Conservation (phyloP, 2,888 invertebrate species). For the Ephialtes manifestator region DNA sequence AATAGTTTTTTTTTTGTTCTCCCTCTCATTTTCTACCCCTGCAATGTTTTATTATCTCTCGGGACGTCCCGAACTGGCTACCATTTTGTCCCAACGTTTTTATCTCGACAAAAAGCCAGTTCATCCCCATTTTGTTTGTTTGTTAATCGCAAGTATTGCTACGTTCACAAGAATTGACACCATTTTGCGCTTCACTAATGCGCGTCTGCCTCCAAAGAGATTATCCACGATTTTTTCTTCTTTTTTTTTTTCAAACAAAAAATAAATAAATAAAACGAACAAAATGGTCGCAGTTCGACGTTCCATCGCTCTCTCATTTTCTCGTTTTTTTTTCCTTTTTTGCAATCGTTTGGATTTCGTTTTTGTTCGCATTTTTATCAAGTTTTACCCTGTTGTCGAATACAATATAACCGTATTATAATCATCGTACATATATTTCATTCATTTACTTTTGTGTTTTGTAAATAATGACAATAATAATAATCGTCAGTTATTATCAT, state of each 20-base stretch:
- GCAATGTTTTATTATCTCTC: constrained; percentile 75
- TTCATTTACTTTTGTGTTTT: constrained; percentile 69
- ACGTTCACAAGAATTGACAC: constrained; percentile 81
- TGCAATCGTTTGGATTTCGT: constrained; percentile 54
- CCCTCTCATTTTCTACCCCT: constrained; percentile 28
- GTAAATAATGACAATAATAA: constrained; percentile 70
- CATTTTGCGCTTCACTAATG: constrained; percentile 65
- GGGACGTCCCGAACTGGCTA: constrained; percentile 79
- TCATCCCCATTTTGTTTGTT: constrained; percentile 28
- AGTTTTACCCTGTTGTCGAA: constrained; percentile 85
- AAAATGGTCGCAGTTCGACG: constrained; percentile 82
- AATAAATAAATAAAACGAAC: constrained; percentile 68
- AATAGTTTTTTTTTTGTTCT: constrained; percentile 66
- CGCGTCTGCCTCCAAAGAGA: constrained; percentile 64
- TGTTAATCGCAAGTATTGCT: constrained; percentile 76
- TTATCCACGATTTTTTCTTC: constrained; percentile 50
- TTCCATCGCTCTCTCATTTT: constrained; percentile 75
- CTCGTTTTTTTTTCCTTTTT: constrained; percentile 71
- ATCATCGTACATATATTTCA: constrained; percentile 77
- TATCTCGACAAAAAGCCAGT: constrained; percentile 59
- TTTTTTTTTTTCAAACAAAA: constrained; percentile 46
- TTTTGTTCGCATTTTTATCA: constrained; percentile 46
- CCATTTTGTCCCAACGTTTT: constrained; percentile 76
- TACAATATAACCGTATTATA: constrained; percentile 82
- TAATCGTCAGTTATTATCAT: constrained; percentile 66